A percentile compares a stretch with the other conserved stretches of the same genome.
Conservation (phyloP, 2,113 vertebrate species). For the Cariama cristata region DNA sequence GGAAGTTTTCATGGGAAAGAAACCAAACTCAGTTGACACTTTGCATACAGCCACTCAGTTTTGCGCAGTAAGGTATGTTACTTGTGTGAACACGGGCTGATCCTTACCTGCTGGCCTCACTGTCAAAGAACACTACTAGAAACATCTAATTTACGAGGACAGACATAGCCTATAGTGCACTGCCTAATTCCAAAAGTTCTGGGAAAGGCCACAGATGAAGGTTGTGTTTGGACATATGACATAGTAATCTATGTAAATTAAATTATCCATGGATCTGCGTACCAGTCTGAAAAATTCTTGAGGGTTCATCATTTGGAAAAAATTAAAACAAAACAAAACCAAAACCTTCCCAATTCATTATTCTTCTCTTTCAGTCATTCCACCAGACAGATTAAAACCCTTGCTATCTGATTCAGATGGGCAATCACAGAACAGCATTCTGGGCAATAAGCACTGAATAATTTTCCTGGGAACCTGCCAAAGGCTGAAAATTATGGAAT, state of each 20-base stretch:
- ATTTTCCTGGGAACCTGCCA: background rate
- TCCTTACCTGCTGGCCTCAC: background rate
- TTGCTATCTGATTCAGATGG: background rate
- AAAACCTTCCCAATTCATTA: background rate
- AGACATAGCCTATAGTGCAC: background rate
- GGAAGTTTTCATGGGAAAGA: background rate
- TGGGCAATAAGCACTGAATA: background rate
- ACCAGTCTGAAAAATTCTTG: background rate
- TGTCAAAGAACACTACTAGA: background rate
- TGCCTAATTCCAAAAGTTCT: background rate
- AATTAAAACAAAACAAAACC: background rate
- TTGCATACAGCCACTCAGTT: background rate
- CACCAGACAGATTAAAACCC: background rate
- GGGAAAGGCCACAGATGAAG: background rate
- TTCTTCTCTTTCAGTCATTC: background rate
- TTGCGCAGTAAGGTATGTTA: background rate
- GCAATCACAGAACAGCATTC: background rate
- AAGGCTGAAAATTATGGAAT: background rate
- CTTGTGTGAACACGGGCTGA: background rate
- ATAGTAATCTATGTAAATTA: background rate
- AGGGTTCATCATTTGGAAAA: background rate
- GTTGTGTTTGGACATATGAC: background rate
- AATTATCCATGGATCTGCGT: background rate
- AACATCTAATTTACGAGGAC: background rate
- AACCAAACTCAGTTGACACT: background rate